These are phyloP conservation scores for Terebella lapidaria DNA, from an alignment of 2,888 invertebrate genomes.

Conservation along the genomic window DNA sequence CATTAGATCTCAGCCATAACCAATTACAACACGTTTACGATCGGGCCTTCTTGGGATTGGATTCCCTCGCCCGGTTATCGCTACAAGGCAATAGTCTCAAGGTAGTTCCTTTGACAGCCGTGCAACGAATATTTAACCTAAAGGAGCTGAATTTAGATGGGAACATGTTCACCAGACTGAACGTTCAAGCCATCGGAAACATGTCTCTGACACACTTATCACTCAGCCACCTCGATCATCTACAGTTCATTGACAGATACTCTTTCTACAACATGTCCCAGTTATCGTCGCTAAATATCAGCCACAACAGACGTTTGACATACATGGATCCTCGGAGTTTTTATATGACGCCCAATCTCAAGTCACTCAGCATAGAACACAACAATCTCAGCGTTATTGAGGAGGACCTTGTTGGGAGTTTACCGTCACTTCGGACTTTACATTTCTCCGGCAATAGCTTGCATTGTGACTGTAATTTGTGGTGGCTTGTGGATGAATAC, in stretches of 20 bases:
- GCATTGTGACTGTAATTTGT: conserved; percentile 17
- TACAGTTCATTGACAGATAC: conserved; percentile 8
- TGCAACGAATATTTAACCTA: conserved; percentile 7
- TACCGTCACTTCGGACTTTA: conserved; percentile 2
- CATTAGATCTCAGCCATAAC: conserved; percentile 19
- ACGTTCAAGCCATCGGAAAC: conserved; percentile 6
- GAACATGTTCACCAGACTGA: conserved; percentile 15
- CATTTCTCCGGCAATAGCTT: conserved; percentile 11
- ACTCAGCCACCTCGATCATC: conserved; percentile 6
- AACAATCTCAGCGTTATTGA: conserved; percentile 13
- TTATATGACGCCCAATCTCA: conserved; percentile 5
- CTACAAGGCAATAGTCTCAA: conserved; percentile 17
- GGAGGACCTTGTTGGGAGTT: conserved; percentile 1
- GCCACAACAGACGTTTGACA: conserved; percentile 10
- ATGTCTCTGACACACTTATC: conserved; percentile 5
- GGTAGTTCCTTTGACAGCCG: conserved; percentile 11
- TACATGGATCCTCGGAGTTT: conserved; percentile 17
- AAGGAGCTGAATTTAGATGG: conserved; percentile 16
- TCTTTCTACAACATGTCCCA: conserved; percentile 9
- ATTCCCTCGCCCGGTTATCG: conserved; percentile 9
- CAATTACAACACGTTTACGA: conserved; percentile 15
- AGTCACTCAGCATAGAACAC: conserved; percentile 1
- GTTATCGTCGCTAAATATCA: conserved; percentile 7
- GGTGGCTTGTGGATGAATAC: conserved; percentile 7
- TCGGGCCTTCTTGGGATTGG: conserved; percentile 16